A percentile compares a stretch with the other conserved stretches of the same genome.
Evolutionary conservation across 2,888 invertebrate species (phyloP).

Genomic region (Neria commutata): DNA sequence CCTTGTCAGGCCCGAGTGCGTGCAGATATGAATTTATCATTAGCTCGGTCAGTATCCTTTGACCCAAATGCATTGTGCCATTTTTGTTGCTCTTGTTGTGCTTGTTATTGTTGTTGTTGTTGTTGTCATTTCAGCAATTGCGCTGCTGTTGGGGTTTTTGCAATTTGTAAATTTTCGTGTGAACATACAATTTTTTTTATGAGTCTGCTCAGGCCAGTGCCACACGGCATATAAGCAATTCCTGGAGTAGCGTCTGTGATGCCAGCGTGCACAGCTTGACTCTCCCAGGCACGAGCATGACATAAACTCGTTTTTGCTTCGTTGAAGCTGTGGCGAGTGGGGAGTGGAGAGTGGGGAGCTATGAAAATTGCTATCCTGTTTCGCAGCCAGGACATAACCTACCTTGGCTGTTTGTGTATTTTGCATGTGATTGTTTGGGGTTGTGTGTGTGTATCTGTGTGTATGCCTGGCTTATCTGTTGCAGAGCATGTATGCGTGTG

Average conservation of each 20-base stretch:
- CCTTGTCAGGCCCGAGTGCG: no score
- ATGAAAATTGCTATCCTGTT: background rate
- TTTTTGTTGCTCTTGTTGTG: conserved; percentile 27
- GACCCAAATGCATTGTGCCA: conserved; percentile 51
- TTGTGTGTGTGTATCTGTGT: conserved; percentile 43
- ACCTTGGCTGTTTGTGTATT: conserved; percentile 42
- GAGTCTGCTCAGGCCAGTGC: conserved; percentile 26
- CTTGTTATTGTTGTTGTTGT: conserved; percentile 11
- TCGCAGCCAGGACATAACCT: conserved; percentile 46
- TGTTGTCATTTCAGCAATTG: conserved; percentile 6
- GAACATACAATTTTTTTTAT: conserved; percentile 16
- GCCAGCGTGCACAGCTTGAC: no score
- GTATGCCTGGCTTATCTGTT: background rate
- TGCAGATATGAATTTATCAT: no score
- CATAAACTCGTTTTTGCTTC: conserved; percentile 1
- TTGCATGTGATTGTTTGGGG: conserved; percentile 54
- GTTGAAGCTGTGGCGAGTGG: conserved; percentile 29
- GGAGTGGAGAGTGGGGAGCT: conserved; percentile 1
- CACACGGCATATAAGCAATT: conserved; percentile 9
- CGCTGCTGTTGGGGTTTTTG: background rate
- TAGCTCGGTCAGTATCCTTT: conserved; percentile 58
- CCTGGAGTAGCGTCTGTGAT: background rate
- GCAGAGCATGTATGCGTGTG: no score
- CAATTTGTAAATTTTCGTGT: conserved; percentile 18
- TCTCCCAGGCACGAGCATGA: no score